Percentiles rank a stretch among this genome's conserved stretches.
Conservation (phyloP, 2,113 vertebrate species). For the Aspidoscelis tigris region DNA sequence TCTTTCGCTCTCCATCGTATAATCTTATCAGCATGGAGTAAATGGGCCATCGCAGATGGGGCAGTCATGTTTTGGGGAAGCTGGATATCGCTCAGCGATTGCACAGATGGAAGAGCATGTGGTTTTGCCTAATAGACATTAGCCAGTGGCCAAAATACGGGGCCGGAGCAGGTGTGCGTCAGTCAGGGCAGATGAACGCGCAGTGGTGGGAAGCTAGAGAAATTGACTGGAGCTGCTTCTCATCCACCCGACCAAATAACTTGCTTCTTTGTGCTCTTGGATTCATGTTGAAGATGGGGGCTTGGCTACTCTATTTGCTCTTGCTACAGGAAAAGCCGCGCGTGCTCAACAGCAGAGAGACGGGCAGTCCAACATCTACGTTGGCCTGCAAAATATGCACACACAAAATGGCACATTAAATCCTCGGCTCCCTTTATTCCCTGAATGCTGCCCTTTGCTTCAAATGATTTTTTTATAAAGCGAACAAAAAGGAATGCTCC, state of each 20-base stretch:
- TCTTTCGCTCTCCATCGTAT: rapidly evolving
- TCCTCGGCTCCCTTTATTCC: background rate
- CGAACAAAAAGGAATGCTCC: background rate
- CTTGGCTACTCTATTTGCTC: constrained; percentile 35
- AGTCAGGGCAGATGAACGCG: background rate
- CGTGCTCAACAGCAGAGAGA: background rate
- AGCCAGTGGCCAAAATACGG: background rate
- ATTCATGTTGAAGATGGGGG: constrained; percentile 49
- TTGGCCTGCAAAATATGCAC: too few relatives aligned
- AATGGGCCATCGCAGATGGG: rapidly evolving
- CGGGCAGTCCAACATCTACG: too few relatives aligned
- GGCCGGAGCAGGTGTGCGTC: rapidly evolving
- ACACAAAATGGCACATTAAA: background rate
- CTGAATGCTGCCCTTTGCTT: background rate
- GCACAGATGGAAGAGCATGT: background rate
- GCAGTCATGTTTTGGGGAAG: rapidly evolving
- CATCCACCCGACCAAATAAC: background rate
- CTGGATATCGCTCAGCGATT: background rate
- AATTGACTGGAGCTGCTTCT: background rate
- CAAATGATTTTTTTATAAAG: background rate
- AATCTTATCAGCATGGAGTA: background rate
- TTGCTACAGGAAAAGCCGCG: background rate
- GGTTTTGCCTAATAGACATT: rapidly evolving
- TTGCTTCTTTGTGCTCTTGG: constrained; percentile 19
- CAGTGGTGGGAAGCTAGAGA: background rate